Base-by-base conservation (phyloP, 2,797 vertebrate species). In the Cryptoprocta ferox region DNA sequence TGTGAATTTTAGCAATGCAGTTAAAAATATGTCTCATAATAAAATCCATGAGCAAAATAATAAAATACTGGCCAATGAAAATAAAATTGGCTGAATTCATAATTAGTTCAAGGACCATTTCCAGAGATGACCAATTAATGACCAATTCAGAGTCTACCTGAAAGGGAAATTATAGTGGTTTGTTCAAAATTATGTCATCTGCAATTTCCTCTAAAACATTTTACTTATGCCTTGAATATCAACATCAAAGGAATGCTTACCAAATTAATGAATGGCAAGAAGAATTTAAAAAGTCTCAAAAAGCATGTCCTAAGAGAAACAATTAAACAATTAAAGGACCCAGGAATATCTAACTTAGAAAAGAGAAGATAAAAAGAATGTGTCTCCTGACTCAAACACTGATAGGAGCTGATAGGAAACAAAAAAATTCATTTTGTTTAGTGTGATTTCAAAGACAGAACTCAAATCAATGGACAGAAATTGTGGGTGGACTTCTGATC, bases 61-160 rank as follows among this genome's bases (percentile, higher is more conserved):
- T 71, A 73, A 94, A 89, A 92, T 87, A 53, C 37, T 96, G 16
- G 35, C 30, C 4, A 65, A n/a, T 84, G 42, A 85, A 94, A 95
- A 91, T 79, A 53, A 70, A 65, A 42, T 24, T 68, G 11, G 39
- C 21, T 50, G 10, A 59, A 89, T 68, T 96, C 37, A 48, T 63
- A 91, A 56, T 94, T 84, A 94, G 35, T 61, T 97, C 59, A 88
- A 37, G 63, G 63, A 91, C 39, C 2, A 32, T 94, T 97, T 93
- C 59, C 39, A 95, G 21, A 85, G 70, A 85, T 56, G 28, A 78
- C 15, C 68, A 59, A 68, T 78, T 84, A 91, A 65, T 75, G 42
- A 86, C 37, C 76, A 94, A 84, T 48, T 95, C 56, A 88, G 94
- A 94, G 24, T 78, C 50, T 59, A 89, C 37, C n/a, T 80, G 12